Evolutionary conservation across 2,888 invertebrate genomes (phyloP), one percentile per base, ranked within the genome.

Genomic region (Agrochola macilenta): DNA sequence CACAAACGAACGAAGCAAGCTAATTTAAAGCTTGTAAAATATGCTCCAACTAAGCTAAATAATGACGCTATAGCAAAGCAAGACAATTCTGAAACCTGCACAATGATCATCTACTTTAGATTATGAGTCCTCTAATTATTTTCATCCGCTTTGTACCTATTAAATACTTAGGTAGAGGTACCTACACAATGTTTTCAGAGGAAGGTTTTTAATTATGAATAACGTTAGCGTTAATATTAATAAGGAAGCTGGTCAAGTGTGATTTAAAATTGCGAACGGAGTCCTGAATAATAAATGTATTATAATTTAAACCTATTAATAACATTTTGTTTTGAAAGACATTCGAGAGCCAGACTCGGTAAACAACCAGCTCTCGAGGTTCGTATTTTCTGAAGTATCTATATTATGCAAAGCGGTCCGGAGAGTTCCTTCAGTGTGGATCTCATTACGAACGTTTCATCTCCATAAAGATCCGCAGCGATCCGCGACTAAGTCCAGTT

Each of bases 401-500:
- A 79, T 84, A 87, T 79, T 87, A 85, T 84, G 85, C 58, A 86
- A 87, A 88, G 73, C 74, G 81, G 60, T 77, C 64, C 49, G 71
- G 70, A 78, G 76, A 78, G 65, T 80, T 85, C 64, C 60, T 83
- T 71, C 70, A 63, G 71, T 54, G 64, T 68, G 71, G 75, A 79
- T 79, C 82, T 85, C 83, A 86, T 88, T 85, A 77, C 74, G 77
- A 74, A 52, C 75, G 74, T 83, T 87, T 83, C 75, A 78, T 86
- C 73, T 86, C 69, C 72, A 86, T 88, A 81, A 81, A 71, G 69
- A 73, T 74, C 20, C 60, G 39, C 46, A 74, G 73, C 68, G 70
- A 75, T 69, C 68, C 69, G 64, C 60, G 60, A 68, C 58, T 74
- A 60, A 58, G 70, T 71, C 69, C 74, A 79, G 69, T 65, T 61